Evolutionary conservation across 2,113 vertebrate genomes (phyloP), one percentile per base, ranked within the genome.

Genomic region (Numida meleagris): DNA sequence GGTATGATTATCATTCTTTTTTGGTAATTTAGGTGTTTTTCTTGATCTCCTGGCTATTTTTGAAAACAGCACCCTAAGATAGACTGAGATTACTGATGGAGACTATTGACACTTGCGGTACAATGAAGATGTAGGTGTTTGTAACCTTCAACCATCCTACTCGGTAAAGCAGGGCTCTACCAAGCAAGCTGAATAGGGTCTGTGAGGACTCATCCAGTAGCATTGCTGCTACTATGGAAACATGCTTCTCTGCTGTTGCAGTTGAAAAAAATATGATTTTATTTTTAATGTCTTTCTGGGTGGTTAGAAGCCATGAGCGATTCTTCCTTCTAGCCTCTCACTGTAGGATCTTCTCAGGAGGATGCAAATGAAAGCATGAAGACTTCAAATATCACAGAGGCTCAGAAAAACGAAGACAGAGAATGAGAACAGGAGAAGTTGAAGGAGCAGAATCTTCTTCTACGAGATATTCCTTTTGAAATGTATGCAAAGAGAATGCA

Each of bases 141-240:
- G 45, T 34, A 65, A 42, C 4, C 21, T 55, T 46, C 33, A 34
- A 0, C 18, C 15, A 24, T 1, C 17, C 9, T 27, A 17, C 33
- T n/a, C 2, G 16, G 31, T 15, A 31, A 80, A 31, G 14, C 34
- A 43, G 33, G 5, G 15, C 16, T 67, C 23, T 83, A 13, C 40
- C 74, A 55, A 0, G 0, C 31, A 33, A 17, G 19, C 1, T 17
- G 31, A 34, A 38, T 6, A n/a, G 15, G 13, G 12, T n/a, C 46
- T 33, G 3, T 45, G 53, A 53, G 51, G 10, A 27, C 2, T 63
- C 34, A 29, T 13, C 14, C 68, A 17, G 24, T 55, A 46, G 14
- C 12, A 42, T 10, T 45, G 27, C 8, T 36, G 40, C 38, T 63
- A 12, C 65, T 33, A 51, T 40, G 33, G 73, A n/a, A 81, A 67